Evolutionary conservation across 2,888 invertebrate genomes (phyloP).

Genomic region (Elmis aenea): DNA sequence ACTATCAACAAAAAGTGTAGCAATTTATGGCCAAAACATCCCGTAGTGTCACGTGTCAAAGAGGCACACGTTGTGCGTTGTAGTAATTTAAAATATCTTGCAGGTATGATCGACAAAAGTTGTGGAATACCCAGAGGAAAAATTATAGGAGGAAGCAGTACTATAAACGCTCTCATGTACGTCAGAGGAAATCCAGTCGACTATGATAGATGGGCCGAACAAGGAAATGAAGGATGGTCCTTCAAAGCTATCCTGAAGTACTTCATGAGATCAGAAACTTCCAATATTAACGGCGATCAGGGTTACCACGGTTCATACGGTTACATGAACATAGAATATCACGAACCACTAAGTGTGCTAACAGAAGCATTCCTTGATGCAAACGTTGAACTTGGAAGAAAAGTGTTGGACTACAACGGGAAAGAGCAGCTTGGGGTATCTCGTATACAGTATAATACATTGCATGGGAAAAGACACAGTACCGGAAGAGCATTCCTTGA

Average conservation of each 20-base stretch:
- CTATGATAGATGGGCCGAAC: too few species aligned
- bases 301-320: slow-evolving; percentile 6
- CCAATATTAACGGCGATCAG: slow-evolving; percentile 5
- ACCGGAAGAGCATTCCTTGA: slow-evolving; percentile 58
- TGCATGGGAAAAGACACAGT: slow-evolving; percentile 55
- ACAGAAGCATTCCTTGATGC: slow-evolving; percentile 50
- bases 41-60: too few species aligned
- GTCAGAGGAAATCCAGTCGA: too few species aligned
- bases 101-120: too few species aligned
- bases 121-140: too few species aligned
- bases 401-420: slow-evolving; percentile 59
- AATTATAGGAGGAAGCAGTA: too few species aligned
- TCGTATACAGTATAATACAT: slow-evolving; percentile 56
- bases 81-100: too few species aligned
- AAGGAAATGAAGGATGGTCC: slow-evolving; percentile 58
- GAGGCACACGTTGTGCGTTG: too few species aligned
- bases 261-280: slow-evolving; percentile 11
- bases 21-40: too few species aligned
- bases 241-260: slow-evolving; percentile 7
- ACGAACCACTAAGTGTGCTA: slow-evolving; percentile 3
- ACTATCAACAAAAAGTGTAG: too few species aligned
- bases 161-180: too few species aligned
- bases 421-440: slow-evolving; percentile 57
- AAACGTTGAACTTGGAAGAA: slow-evolving; percentile 53
- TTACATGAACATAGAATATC: slow-evolving; percentile 7